Percentiles rank a stretch among this genome's conserved stretches.
Evolutionary conservation across 2,888 invertebrate species (phyloP).

Genomic region (Nephrocerus scutellatus): DNA sequence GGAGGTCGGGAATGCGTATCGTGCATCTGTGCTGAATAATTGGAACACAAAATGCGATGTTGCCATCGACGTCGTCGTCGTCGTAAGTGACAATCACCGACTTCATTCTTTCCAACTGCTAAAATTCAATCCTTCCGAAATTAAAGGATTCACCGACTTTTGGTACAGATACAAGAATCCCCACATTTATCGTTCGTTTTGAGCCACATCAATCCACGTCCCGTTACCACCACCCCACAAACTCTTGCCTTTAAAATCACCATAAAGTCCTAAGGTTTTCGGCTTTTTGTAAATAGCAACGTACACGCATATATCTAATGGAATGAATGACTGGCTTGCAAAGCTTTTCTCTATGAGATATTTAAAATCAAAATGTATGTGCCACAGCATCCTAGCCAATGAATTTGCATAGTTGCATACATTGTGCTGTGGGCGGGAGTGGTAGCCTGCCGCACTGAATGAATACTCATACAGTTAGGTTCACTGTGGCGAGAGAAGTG

Average conservation of each 20-base stretch:
- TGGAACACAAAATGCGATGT: too few species aligned
- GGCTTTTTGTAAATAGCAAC: constrained; percentile 6
- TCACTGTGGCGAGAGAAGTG: too few species aligned
- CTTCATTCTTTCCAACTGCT: too few species aligned
- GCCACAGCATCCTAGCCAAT: constrained; percentile 2
- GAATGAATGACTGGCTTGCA: too few species aligned
- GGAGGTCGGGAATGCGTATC: too few species aligned
- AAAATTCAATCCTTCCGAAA: constrained; percentile 10
- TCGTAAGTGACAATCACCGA: too few species aligned
- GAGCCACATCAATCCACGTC: constrained; percentile 8
- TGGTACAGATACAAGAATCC: constrained; percentile 6
- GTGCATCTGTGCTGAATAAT: too few species aligned
- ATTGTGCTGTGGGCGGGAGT: constrained; percentile 16
- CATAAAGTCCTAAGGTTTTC: too few species aligned
- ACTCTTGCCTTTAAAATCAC: not conserved
- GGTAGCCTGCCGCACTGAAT: constrained; percentile 4
- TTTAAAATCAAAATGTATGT: constrained; percentile 11
- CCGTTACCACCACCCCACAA: constrained; percentile 5
- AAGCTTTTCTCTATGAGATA: too few species aligned
- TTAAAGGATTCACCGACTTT: constrained; percentile 9
- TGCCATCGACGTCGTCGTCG: too few species aligned
- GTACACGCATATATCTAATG: constrained; percentile 10
- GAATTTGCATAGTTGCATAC: constrained; percentile 20
- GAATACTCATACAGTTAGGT: constrained; percentile 4
- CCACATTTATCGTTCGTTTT: constrained; percentile 5